Evolutionary conservation across 2,888 invertebrate species (phyloP).

Genomic region (Drosophila rellima): DNA sequence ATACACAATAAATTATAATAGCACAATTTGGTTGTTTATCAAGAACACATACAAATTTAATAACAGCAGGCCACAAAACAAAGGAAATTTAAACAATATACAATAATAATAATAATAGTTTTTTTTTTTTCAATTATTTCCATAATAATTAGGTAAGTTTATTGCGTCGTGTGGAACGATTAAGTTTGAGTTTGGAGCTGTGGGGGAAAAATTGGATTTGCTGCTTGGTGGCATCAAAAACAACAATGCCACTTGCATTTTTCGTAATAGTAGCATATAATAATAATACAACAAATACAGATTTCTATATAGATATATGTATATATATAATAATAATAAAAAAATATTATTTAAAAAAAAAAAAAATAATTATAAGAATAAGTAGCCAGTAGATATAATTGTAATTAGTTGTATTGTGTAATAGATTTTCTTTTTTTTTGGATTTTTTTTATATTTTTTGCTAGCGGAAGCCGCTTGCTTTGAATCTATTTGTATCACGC

Average conservation of each 20-base stretch:
- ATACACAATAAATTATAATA: constrained; percentile 65
- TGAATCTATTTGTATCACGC: constrained; percentile 6
- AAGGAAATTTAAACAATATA: constrained; percentile 9
- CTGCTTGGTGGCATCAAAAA: neutral
- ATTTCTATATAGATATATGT: neutral
- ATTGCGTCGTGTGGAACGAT: constrained; percentile 39
- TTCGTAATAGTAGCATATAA: constrained; percentile 20
- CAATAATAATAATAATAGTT: constrained; percentile 11
- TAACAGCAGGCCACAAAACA: constrained; percentile 55
- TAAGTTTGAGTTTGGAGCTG: constrained; percentile 37
- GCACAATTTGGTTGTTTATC: constrained; percentile 44
- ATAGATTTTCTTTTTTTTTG: constrained; percentile 14
- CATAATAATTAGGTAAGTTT: constrained; percentile 5
- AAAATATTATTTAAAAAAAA: constrained; percentile 16
- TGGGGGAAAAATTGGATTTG: too few relatives aligned
- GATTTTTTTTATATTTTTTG: constrained; percentile 18
- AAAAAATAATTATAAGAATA: constrained; percentile 32
- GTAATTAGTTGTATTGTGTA: constrained; percentile 23
- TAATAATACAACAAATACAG: constrained; percentile 47
- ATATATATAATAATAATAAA: constrained; percentile 9
- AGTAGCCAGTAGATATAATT: constrained; percentile 31
- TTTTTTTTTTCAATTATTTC: constrained; percentile 14
- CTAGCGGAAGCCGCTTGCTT: constrained; percentile 22
- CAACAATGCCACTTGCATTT: constrained; percentile 2
- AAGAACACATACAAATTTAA: constrained; percentile 38